These are phyloP conservation scores for Hippopotamyrus pictus DNA, from an alignment of 2,797 vertebrate genomes.

Conservation along the genomic window DNA sequence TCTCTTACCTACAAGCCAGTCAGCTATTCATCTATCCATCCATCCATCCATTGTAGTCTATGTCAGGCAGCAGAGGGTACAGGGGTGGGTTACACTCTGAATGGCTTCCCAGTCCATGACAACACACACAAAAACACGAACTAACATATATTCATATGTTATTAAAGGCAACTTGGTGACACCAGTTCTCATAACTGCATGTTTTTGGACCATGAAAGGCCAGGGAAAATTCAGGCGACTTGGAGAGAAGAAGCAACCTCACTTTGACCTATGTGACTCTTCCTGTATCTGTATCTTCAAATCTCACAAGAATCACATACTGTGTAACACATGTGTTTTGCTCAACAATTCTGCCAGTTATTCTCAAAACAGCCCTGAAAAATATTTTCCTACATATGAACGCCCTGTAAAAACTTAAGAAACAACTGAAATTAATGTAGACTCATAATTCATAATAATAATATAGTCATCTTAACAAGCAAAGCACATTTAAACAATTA, in stretches of 20 bases:
- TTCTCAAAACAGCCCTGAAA: neutral
- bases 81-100: neutral
- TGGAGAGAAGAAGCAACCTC: neutral
- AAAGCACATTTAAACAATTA: neutral
- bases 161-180: neutral
- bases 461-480: neutral
- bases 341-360: neutral
- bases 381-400: neutral
- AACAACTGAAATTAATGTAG: neutral
- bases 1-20: neutral
- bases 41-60: neutral
- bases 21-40: neutral
- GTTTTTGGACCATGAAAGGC: neutral
- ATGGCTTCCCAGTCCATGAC: neutral
- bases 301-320: neutral
- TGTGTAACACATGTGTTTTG: neutral
- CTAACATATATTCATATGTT: neutral
- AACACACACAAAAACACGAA: neutral
- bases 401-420: neutral
- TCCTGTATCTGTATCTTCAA: neutral
- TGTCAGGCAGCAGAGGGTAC: neutral
- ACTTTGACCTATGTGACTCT: neutral
- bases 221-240: neutral
- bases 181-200: neutral
- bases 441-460: neutral